Conservation (phyloP, 2,888 invertebrate genomes). For the Euplexia lucipara region DNA sequence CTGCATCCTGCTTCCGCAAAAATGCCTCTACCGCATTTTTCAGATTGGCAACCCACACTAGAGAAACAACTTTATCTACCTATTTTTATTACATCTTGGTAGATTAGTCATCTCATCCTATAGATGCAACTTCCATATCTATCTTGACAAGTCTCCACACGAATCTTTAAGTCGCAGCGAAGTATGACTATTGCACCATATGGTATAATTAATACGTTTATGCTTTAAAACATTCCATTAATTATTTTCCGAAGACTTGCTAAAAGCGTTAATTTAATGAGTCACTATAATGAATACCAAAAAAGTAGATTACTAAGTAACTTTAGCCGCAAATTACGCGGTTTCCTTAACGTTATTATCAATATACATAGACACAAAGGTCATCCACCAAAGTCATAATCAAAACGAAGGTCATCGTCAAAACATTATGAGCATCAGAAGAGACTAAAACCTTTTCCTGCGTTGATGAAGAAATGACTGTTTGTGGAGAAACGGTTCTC, state of each 20-base stretch:
- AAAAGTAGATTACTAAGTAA: constrained; percentile 2
- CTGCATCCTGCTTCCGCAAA: background rate
- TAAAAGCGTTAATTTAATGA: constrained; percentile 25
- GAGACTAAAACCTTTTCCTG: no score
- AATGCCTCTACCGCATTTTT: background rate
- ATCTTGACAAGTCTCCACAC: constrained; percentile 26
- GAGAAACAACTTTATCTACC: background rate
- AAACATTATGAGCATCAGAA: no score
- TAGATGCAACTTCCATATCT: constrained; percentile 12
- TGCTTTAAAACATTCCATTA: constrained; percentile 9
- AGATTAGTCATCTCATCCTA: constrained; percentile 33
- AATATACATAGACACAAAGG: background rate
- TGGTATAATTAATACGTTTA: constrained; percentile 22
- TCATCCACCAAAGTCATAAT: no score
- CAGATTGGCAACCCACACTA: background rate
- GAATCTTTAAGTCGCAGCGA: constrained; percentile 6
- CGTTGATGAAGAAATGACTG: no score
- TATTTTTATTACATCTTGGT: constrained; percentile 6
- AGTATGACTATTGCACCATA: constrained; percentile 44
- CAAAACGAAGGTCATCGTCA: no score
- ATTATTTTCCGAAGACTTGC: background rate
- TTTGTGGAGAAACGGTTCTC: no score
- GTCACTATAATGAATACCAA: constrained; percentile 6
- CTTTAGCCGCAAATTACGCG: background rate
- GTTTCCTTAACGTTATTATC: background rate